A percentile compares a stretch with the other conserved stretches of the same genome.
Conservation (phyloP, 2,888 invertebrate species). For the Odontothrips loti region DNA sequence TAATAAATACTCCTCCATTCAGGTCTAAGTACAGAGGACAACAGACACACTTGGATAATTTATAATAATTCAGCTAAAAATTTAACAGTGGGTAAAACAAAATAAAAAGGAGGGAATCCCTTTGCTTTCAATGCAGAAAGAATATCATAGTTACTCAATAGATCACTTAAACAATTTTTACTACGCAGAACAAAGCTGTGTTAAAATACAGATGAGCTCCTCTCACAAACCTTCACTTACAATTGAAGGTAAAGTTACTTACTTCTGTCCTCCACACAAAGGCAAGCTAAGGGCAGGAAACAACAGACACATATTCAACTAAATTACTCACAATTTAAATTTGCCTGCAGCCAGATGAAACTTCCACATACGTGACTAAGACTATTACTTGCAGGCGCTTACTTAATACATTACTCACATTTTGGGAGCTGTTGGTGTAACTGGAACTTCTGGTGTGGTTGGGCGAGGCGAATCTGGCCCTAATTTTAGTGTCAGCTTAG, state of each 20-base stretch:
- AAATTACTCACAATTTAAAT: background rate
- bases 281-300: background rate
- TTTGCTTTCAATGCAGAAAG: too few species aligned
- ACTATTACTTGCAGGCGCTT: too few species aligned
- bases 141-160: background rate
- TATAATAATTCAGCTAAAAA: background rate
- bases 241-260: background rate
- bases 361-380: too few species aligned
- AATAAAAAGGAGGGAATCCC: background rate
- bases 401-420: background rate
- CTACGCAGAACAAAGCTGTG: background rate
- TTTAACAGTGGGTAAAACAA: background rate
- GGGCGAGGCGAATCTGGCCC: slow-evolving; percentile 65
- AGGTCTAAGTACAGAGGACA: too few species aligned
- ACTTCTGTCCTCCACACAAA: background rate
- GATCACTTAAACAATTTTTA: background rate
- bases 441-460: slow-evolving; percentile 54
- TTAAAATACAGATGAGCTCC: background rate
- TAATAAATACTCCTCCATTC: too few species aligned
- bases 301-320: background rate
- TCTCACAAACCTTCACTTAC: background rate
- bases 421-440: background rate
- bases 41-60: background rate
- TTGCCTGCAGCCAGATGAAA: too few species aligned
- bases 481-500: slow-evolving; percentile 75